These are phyloP conservation scores for Sminthurinus aureus DNA, from an alignment of 2,888 invertebrate genomes.

Conservation along the genomic window DNA sequence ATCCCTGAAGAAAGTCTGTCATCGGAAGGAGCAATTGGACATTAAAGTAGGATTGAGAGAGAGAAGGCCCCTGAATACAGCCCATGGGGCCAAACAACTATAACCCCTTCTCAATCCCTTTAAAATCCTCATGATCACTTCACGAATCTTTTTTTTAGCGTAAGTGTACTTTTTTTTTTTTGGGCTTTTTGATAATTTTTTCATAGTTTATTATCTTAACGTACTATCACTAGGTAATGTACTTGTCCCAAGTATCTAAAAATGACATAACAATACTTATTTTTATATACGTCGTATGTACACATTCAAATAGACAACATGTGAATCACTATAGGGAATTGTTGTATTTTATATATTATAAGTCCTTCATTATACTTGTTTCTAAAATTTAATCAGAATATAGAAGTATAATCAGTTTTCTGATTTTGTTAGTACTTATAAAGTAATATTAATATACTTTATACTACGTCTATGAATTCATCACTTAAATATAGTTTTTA, in stretches of 20 bases:
- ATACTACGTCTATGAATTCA: no score
- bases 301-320: neutral
- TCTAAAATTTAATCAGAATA: no score
- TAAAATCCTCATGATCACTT: neutral
- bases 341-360: no score
- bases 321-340: neutral
- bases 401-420: no score
- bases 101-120: slow-evolving; percentile 26
- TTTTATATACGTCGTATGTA: neutral
- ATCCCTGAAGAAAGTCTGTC: slow-evolving; percentile 29
- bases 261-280: neutral
- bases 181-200: no score
- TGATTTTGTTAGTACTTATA: no score
- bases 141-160: slow-evolving; percentile 13
- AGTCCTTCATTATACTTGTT: no score
- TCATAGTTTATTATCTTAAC: no score
- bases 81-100: slow-evolving; percentile 46
- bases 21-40: neutral
- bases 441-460: no score
- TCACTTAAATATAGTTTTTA: no score
- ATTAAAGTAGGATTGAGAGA: slow-evolving; percentile 10
- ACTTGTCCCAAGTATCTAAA: neutral
- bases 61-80: slow-evolving; percentile 41
- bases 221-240: neutral
- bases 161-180: neutral